Base-by-base conservation (phyloP, 2,888 invertebrate species). In the Eristalis arbustorum region DNA sequence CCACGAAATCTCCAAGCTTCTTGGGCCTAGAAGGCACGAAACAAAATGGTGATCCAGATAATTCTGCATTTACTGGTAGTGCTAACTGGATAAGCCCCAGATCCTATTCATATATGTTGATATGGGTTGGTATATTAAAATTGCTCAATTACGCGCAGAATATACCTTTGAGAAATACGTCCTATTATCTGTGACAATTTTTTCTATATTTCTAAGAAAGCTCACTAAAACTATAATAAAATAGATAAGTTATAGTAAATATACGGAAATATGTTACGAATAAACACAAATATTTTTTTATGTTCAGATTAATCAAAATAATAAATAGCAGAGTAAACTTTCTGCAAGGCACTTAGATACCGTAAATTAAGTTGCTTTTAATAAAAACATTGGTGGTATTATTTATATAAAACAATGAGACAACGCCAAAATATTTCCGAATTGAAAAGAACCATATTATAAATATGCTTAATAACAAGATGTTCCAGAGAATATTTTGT, bases 1-100 rank as follows among this genome's bases (percentile, higher is more conserved):
- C 93, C 61, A 93, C 93, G 62, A 91, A 91, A 76, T 92, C 92
- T 61, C 93, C 93, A 67, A 93, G 93, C 89, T 90, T 92, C 31
- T 89, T 93, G 64, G 93, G 93, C 10, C 90, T 93, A 2, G 93
- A 93, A 84, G 93, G 92, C 49, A 92, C 92, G 59, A 92, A 92
- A 80, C 90, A 90, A 88, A 92, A 91, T 77, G 92, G 93, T 42
- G 93, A 93, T 89, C 93, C 93, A 31, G 93, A 93, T 82, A 93
- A 93, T 75, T 93, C 93, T 14, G 92, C 93, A 22, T 90, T 93
- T 28, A 93, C 93, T 22, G 93, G 91, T 23, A 90, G 89, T 8
- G 57, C 88, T 73, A 68, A 59, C 56, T n/a, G 77, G 74, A 74
- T 61, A 18, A 68, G 67, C 57, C 34, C 72, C 42, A 56, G 40